phyloP scores from a whole-genome alignment of 2,888 invertebrate genomes.

The Conops quadrifasciatus region DNA sequence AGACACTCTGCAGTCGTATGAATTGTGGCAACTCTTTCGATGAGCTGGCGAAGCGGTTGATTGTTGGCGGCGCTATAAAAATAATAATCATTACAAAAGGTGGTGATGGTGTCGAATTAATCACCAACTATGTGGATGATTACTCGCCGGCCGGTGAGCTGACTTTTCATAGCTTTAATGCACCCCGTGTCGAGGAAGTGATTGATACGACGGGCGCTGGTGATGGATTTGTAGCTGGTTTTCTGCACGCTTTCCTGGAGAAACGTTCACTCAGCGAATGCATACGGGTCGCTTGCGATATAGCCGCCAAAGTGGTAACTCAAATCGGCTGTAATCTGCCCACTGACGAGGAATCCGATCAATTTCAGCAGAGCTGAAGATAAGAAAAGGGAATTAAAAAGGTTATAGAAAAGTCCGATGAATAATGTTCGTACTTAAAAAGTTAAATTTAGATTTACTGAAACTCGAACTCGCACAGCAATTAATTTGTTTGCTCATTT shows the following conservation, averaged over 20 bases:
- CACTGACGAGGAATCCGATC: not conserved
- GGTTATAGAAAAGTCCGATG: not conserved
- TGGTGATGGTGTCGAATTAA: constrained; percentile 67
- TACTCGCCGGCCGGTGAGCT: constrained; percentile 43
- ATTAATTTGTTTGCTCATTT: not conserved
- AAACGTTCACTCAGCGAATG: constrained; percentile 64
- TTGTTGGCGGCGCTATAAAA: constrained; percentile 45
- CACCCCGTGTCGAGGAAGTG: constrained; percentile 64
- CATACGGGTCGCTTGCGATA: constrained; percentile 64
- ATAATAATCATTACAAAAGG: constrained; percentile 74
- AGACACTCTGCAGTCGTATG: constrained; percentile 61
- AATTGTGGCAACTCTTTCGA: constrained; percentile 48
- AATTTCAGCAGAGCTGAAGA: not conserved
- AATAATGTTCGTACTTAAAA: constrained; percentile 4
- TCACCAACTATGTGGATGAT: constrained; percentile 56
- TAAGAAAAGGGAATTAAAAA: no score
- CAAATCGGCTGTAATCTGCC: constrained; percentile 67
- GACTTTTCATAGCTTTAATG: constrained; percentile 54
- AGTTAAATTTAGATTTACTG: not conserved
- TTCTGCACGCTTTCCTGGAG: constrained; percentile 67
- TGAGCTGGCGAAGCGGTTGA: constrained; percentile 46
- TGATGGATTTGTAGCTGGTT: constrained; percentile 71
- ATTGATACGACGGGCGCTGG: constrained; percentile 71
- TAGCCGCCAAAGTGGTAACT: constrained; percentile 66
- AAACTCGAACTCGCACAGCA: not conserved